Evolutionary conservation across 2,888 invertebrate genomes (phyloP).

Genomic region (Euphydryas editha): DNA sequence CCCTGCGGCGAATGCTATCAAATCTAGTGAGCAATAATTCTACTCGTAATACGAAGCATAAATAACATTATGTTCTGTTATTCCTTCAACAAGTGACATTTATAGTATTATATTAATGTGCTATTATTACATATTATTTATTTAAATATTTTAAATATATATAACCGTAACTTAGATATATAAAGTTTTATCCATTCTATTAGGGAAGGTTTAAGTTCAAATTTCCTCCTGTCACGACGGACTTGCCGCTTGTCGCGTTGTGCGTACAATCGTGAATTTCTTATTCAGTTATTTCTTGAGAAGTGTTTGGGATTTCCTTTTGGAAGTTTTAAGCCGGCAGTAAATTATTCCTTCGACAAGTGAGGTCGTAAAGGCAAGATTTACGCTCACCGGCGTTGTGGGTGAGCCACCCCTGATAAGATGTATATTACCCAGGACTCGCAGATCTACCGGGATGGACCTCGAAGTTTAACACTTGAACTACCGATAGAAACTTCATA

Average conservation of each 20-base stretch:
- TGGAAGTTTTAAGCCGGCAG: slow-evolving; percentile 81
- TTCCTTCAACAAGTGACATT: neutral
- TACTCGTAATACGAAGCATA: neutral
- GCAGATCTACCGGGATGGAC: slow-evolving; percentile 74
- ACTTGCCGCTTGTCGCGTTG: slow-evolving; percentile 38
- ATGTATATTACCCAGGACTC: slow-evolving; percentile 76
- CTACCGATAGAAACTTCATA: slow-evolving; percentile 54
- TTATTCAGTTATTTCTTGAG: slow-evolving; percentile 81
- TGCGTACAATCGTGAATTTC: slow-evolving; percentile 73
- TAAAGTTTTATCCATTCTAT: slow-evolving; percentile 67
- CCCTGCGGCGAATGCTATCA: slow-evolving; percentile 12
- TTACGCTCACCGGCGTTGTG: slow-evolving; percentile 76
- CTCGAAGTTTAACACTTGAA: slow-evolving; percentile 49
- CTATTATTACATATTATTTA: neutral
- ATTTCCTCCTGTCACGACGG: slow-evolving; percentile 63
- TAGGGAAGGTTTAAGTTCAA: slow-evolving; percentile 65
- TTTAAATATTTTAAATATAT: slow-evolving; percentile 7
- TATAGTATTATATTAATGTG: neutral
- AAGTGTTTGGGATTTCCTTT: slow-evolving; percentile 81
- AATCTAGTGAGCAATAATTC: slow-evolving; percentile 6
- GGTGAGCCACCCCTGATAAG: slow-evolving; percentile 75
- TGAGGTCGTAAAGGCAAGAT: slow-evolving; percentile 83
- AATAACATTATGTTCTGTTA: neutral
- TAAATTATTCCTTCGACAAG: slow-evolving; percentile 83
- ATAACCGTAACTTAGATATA: slow-evolving; percentile 6